Evolutionary conservation across 2,797 vertebrate species (phyloP).

Genomic region (Characodon lateralis): DNA sequence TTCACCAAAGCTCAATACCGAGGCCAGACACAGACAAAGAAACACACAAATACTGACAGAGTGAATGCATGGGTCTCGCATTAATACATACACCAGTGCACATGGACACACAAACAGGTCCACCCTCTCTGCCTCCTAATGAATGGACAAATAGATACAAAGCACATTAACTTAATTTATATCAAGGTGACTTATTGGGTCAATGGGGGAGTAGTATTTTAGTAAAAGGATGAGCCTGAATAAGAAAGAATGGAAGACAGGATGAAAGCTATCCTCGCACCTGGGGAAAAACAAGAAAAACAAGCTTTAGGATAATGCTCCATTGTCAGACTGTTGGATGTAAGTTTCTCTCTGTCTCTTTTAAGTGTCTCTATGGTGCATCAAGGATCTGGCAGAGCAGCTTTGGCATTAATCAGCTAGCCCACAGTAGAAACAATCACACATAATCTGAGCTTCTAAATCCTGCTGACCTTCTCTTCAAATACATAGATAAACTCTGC

Average conservation of each 20-base stretch:
- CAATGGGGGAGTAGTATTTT: constrained; percentile 40
- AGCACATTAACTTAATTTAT: constrained; percentile 54
- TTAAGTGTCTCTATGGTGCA: constrained; percentile 70
- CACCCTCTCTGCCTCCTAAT: constrained; percentile 5
- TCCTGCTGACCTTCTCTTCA: constrained; percentile 76
- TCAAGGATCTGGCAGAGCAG: constrained; percentile 75
- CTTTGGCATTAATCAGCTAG: constrained; percentile 78
- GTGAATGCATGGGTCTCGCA: constrained; percentile 29
- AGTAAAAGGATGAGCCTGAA: constrained; percentile 25
- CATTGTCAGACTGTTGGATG: constrained; percentile 60
- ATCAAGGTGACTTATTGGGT: constrained; percentile 75
- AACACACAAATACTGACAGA: constrained; percentile 39
- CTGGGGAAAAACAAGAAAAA: constrained; percentile 48
- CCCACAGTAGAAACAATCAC: constrained; percentile 74
- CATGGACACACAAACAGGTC: constrained; percentile 44
- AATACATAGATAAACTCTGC: constrained; percentile 68
- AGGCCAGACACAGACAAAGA: constrained; percentile 47
- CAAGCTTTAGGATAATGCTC: constrained; percentile 69
- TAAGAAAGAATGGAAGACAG: constrained; percentile 10
- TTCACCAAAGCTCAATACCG: constrained; percentile 59
- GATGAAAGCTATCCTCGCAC: constrained; percentile 42
- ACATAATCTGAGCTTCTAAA: constrained; percentile 76
- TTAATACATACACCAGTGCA: constrained; percentile 32
- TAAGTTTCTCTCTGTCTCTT: constrained; percentile 59
- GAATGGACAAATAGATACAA: constrained; percentile 24